Conservation (phyloP, 2,888 invertebrate species). For the Lasioglossum malachurum region DNA sequence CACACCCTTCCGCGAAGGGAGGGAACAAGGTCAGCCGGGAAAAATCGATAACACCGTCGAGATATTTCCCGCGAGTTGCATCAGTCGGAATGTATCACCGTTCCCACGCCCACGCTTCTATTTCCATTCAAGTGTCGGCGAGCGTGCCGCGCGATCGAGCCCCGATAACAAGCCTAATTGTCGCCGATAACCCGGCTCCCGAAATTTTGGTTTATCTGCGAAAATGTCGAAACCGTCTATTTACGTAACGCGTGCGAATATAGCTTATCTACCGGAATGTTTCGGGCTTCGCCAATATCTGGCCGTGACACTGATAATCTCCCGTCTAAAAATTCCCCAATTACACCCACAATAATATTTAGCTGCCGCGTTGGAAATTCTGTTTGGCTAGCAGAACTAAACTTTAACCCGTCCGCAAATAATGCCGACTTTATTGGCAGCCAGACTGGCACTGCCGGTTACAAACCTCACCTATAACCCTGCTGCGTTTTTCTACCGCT, state of each 20-base stretch:
- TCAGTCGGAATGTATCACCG: background rate
- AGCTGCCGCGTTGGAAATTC: background rate
- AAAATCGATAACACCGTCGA: constrained; percentile 45
- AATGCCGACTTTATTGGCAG: background rate
- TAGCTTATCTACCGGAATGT: background rate
- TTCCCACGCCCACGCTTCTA: background rate
- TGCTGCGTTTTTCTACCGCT: background rate
- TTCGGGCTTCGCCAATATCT: background rate
- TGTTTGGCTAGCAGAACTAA: background rate
- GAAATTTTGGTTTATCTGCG: background rate
- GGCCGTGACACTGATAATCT: background rate
- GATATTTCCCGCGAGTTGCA: background rate
- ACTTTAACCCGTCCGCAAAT: background rate
- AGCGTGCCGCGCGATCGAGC: background rate
- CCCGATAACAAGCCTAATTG: background rate
- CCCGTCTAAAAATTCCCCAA: background rate
- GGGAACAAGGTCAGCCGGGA: constrained; percentile 43
- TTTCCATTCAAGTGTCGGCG: background rate
- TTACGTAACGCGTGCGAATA: background rate
- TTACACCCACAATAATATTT: background rate
- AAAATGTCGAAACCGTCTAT: background rate
- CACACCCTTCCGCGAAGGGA: constrained; percentile 7
- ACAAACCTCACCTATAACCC: background rate
- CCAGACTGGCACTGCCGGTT: background rate
- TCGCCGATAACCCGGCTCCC: background rate